Evolutionary conservation across 1,140 invertebrate genomes (phyloP).

Genomic region (Camponotus vicinus): DNA sequence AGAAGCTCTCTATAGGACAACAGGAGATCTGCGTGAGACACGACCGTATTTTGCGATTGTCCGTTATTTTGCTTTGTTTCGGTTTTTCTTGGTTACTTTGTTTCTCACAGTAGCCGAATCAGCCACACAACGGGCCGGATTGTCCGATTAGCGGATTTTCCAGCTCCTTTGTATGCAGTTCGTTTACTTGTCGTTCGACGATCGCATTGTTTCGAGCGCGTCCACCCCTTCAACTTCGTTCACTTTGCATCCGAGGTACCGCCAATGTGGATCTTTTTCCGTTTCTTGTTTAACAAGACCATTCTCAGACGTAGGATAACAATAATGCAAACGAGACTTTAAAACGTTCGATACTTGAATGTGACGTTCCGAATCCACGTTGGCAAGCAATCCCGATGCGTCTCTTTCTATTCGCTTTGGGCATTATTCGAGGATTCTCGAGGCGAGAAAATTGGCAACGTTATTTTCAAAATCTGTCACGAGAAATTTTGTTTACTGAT

Average conservation of each 20-base stretch:
- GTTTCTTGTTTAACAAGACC: not conserved
- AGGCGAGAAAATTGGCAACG: constrained; percentile 19
- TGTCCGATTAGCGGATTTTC: constrained; percentile 50
- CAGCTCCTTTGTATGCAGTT: constrained; percentile 22
- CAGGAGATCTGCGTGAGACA: constrained; percentile 73
- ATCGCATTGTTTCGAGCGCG: constrained; percentile 61
- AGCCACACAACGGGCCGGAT: constrained; percentile 46
- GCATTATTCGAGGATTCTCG: constrained; percentile 8
- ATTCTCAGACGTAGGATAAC: not conserved
- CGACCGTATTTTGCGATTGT: constrained; percentile 35
- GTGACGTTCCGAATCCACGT: constrained; percentile 17
- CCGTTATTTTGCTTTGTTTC: constrained; percentile 6
- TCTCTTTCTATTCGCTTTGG: constrained; percentile 25
- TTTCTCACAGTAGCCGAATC: constrained; percentile 16
- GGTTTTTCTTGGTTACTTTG: constrained; percentile 8
- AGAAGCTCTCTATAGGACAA: constrained; percentile 77
- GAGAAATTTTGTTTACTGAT: not conserved
- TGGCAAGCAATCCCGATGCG: constrained; percentile 32
- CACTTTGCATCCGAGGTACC: constrained; percentile 16
- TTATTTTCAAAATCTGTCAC: not conserved
- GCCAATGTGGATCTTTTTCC: constrained; percentile 25
- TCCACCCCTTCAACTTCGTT: constrained; percentile 75
- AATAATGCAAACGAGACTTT: not conserved
- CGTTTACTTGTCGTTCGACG: constrained; percentile 44
- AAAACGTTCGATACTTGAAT: not conserved